Evolutionary conservation across 2,797 vertebrate genomes (phyloP).

Genomic region (Benthosema pterotum): DNA sequence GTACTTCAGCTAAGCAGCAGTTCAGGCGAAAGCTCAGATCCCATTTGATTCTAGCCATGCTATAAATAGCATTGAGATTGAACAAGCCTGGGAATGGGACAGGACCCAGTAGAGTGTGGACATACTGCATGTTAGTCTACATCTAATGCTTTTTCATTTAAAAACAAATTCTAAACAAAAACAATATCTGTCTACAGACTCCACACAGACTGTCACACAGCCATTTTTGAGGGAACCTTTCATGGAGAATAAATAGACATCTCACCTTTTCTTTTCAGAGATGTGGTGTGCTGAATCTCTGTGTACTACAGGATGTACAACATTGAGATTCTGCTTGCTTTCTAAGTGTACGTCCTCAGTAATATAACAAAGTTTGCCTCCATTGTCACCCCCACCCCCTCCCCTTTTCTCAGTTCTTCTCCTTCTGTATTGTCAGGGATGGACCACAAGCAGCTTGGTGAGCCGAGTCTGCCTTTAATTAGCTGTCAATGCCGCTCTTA

Average conservation of each 20-base stretch:
- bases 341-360: slow-evolving; percentile 4
- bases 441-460: slow-evolving; percentile 22
- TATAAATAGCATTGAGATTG: slow-evolving; percentile 75
- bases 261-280: slow-evolving; percentile 6
- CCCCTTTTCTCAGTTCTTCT: slow-evolving; percentile 17
- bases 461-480: slow-evolving; percentile 23
- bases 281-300: slow-evolving; percentile 6
- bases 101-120: slow-evolving; percentile 60
- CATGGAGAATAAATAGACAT: slow-evolving; percentile 9
- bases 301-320: slow-evolving; percentile 11
- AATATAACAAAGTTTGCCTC: neutral
- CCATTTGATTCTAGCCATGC: slow-evolving; percentile 56
- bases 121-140: slow-evolving; percentile 31
- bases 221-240: slow-evolving; percentile 21
- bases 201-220: neutral
- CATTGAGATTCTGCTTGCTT: slow-evolving; percentile 13
- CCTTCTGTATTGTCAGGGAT: slow-evolving; percentile 22
- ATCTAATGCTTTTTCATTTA: too few relatives aligned
- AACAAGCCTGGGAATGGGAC: slow-evolving; percentile 67
- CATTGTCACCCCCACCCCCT: slow-evolving; percentile 13
- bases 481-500: slow-evolving; percentile 37
- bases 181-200: too few relatives aligned
- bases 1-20: slow-evolving; percentile 56
- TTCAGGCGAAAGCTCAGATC: slow-evolving; percentile 73
- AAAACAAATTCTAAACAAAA: too few relatives aligned